Conservation (phyloP, 1,140 invertebrate genomes). For the Littorina saxatilis region DNA sequence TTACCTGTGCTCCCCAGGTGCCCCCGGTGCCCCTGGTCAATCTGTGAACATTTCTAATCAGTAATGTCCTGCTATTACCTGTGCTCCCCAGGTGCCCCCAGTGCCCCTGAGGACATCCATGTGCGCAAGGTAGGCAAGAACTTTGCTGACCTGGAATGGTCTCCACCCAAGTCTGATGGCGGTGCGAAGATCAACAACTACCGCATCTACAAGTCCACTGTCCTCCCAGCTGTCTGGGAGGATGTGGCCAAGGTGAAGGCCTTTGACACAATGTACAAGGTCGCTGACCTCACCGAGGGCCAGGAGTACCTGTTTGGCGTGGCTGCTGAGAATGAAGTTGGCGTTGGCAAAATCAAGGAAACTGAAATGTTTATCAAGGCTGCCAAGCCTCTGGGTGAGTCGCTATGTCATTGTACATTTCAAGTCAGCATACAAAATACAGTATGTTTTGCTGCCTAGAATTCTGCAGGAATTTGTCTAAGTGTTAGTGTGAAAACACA, state of each 20-base stretch:
- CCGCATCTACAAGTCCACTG: conserved; percentile 93
- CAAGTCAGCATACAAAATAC: no score
- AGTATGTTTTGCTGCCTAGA: no score
- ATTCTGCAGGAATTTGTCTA: no score
- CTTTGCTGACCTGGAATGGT: conserved; percentile 92
- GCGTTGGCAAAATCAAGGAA: conserved; percentile 87
- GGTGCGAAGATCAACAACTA: conserved; percentile 93
- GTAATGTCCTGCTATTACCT: no score
- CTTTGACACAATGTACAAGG: conserved; percentile 89
- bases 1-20: no score
- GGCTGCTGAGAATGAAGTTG: conserved; percentile 94
- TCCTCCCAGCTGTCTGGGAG: conserved; percentile 85
- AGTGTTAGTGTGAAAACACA: no score
- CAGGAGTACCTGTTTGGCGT: conserved; percentile 95
- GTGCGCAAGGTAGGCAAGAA: conserved; percentile 94
- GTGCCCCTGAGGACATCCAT: conserved; percentile 78
- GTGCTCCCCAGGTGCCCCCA: conserved; percentile 87
- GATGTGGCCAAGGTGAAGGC: conserved; percentile 93
- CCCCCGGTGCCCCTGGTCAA: conserved; percentile 80
- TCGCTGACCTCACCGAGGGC: conserved; percentile 87
- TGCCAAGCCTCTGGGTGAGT: conserved; percentile 80
- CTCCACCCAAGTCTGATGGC: conserved; percentile 88
- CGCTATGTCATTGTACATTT: conserved; percentile 5
- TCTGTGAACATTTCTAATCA: no score
- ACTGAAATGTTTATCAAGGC: conserved; percentile 58